phyloP scores from a whole-genome alignment of 2,113 vertebrate species.

The Oncorhynchus clarkii region DNA sequence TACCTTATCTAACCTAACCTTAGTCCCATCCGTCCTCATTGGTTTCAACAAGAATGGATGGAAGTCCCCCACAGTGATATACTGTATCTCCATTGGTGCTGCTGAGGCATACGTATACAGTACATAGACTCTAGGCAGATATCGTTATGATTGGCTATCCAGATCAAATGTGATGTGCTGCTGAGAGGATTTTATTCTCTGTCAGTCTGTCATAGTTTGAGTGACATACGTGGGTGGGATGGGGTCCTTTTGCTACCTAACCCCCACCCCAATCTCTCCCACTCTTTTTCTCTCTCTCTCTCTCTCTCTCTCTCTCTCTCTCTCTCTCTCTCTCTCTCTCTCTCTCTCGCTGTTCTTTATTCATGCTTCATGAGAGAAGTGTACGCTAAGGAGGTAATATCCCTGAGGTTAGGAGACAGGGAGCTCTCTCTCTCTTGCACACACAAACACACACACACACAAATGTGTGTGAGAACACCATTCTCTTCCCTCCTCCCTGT shows the following conservation, averaged over 20 bases:
- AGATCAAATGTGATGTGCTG: no score
- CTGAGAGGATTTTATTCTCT: no score
- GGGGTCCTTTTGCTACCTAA: slow-evolving; percentile 9
- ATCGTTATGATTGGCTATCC: no score
- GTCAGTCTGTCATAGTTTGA: no score
- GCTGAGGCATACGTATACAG: no score
- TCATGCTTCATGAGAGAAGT: slow-evolving; percentile 17
- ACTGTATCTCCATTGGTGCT: no score
- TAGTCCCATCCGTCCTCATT: no score
- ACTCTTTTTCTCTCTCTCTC: neutral
- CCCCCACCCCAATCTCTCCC: neutral
- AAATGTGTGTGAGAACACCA: neutral
- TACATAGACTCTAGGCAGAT: no score
- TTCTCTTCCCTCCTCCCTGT: no score
- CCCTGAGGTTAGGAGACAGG: neutral
- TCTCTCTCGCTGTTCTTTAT: slow-evolving; percentile 39
- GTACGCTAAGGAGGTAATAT: slow-evolving; percentile 33
- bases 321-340: neutral
- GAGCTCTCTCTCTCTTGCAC: neutral
- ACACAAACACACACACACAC: neutral
- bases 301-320: slow-evolving; percentile 4
- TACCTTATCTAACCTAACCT: slow-evolving; percentile 4
- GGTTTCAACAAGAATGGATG: no score
- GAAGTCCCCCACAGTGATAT: neutral
- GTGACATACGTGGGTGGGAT: no score